Conservation (phyloP, 2,797 vertebrate genomes). For the Sarcophilus harrisii region DNA sequence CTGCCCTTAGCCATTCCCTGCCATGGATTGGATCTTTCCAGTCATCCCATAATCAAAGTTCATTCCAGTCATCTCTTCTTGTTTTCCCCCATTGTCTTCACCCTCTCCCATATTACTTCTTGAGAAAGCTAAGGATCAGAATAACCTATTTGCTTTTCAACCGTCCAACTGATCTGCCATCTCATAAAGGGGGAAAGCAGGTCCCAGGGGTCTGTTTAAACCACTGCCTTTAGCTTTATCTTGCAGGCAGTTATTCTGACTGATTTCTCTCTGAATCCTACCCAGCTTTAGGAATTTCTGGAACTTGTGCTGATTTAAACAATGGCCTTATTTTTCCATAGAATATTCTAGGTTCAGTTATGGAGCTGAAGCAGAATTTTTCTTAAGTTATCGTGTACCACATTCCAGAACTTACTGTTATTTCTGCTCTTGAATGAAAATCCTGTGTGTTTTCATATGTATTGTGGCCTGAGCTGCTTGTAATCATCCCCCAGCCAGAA, state of each 20-base stretch:
- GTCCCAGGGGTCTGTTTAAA: not conserved
- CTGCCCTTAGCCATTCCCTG: not conserved
- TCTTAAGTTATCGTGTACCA: not conserved
- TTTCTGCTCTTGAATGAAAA: not conserved
- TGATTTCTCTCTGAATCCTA: not conserved
- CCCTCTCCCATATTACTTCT: not conserved
- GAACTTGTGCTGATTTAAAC: not conserved
- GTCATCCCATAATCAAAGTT: too few relatives aligned
- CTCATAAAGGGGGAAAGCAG: not conserved
- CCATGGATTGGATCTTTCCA: not conserved
- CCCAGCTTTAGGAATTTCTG: not conserved
- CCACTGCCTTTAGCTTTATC: not conserved
- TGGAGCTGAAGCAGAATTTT: not conserved
- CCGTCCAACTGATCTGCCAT: not conserved
- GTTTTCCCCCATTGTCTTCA: not conserved
- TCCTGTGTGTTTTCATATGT: not conserved
- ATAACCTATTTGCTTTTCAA: not conserved
- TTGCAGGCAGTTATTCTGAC: not conserved
- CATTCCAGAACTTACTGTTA: not conserved
- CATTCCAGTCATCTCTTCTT: not conserved
- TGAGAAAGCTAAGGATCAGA: not conserved
- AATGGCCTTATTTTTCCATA: not conserved
- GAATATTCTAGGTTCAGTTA: not conserved
- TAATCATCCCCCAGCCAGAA: not conserved
- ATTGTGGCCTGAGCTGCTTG: not conserved